Evolutionary conservation across 1,140 invertebrate species (phyloP).

Genomic region (Drosophila varians): DNA sequence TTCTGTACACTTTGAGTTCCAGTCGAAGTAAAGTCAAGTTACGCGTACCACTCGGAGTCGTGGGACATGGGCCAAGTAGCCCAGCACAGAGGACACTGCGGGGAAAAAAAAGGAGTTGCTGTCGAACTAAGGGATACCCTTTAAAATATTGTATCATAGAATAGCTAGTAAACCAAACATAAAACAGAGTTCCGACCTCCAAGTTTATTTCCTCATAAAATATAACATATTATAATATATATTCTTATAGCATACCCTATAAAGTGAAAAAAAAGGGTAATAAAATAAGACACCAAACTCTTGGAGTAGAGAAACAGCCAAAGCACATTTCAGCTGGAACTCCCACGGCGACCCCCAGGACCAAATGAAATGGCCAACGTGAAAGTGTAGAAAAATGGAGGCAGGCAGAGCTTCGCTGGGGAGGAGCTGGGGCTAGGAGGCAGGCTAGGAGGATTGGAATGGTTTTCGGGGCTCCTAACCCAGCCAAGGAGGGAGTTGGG

Average conservation of each 20-base stretch:
- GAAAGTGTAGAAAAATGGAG: constrained; percentile 74
- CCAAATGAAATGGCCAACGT: constrained; percentile 78
- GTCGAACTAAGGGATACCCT: neutral
- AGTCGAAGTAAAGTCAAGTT: constrained; percentile 64
- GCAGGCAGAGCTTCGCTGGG: constrained; percentile 1
- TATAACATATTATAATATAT: too few relatives aligned
- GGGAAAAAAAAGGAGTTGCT: neutral
- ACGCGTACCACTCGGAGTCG: constrained; percentile 57
- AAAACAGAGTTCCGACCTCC: too few relatives aligned
- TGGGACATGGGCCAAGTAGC: constrained; percentile 44
- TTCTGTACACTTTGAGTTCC: constrained; percentile 47
- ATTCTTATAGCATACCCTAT: neutral
- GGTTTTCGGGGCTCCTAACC: neutral
- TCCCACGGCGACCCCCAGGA: constrained; percentile 59
- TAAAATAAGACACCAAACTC: constrained; percentile 8
- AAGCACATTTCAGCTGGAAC: constrained; percentile 81
- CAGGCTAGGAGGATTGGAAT: neutral
- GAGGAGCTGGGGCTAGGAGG: neutral
- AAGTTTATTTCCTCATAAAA: too few relatives aligned
- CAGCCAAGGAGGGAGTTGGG: neutral
- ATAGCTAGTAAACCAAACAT: too few relatives aligned
- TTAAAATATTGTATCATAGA: too few relatives aligned
- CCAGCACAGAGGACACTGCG: constrained; percentile 28
- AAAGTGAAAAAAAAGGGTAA: neutral
- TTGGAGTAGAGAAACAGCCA: constrained; percentile 56